phyloP scores from a whole-genome alignment of 2,113 vertebrate species.

The Rynchops niger region DNA sequence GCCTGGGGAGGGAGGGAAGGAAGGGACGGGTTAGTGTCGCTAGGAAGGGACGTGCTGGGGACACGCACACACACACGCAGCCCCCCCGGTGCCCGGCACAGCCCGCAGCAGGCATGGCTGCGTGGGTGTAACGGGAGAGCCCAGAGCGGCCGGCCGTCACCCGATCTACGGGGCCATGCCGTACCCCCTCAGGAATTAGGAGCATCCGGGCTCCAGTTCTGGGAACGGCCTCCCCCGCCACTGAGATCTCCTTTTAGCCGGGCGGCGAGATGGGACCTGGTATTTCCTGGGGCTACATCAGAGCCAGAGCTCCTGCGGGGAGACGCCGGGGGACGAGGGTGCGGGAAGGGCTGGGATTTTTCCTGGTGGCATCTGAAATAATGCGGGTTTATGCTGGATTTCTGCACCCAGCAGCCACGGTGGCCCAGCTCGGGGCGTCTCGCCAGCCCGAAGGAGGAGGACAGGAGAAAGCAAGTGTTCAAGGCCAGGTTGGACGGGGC shows the following conservation, averaged over 20 bases:
- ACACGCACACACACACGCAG: not conserved
- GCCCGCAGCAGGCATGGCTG: not conserved
- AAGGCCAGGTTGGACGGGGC: no score
- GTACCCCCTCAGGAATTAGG: not conserved
- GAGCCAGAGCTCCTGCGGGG: not conserved
- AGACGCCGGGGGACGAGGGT: rapidly evolving
- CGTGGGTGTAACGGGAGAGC: not conserved
- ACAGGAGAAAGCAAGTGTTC: not conserved
- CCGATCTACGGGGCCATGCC: not conserved
- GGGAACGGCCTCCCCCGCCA: rapidly evolving
- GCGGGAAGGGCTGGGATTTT: not conserved
- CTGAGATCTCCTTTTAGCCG: not conserved
- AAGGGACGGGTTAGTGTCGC: rapidly evolving
- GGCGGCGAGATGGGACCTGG: rapidly evolving
- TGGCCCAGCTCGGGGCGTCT: rapidly evolving
- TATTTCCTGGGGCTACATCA: not conserved
- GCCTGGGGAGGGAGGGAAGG: conserved; percentile 8
- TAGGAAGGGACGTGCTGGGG: not conserved
- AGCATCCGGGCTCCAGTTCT: not conserved
- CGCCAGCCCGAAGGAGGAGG: not conserved
- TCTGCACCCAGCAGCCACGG: not conserved
- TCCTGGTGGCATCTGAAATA: not conserved
- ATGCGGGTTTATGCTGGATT: not conserved
- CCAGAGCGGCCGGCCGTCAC: not conserved
- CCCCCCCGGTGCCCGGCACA: not conserved